phyloP scores from a whole-genome alignment of 2,113 vertebrate genomes.

The Lepus americanus region DNA sequence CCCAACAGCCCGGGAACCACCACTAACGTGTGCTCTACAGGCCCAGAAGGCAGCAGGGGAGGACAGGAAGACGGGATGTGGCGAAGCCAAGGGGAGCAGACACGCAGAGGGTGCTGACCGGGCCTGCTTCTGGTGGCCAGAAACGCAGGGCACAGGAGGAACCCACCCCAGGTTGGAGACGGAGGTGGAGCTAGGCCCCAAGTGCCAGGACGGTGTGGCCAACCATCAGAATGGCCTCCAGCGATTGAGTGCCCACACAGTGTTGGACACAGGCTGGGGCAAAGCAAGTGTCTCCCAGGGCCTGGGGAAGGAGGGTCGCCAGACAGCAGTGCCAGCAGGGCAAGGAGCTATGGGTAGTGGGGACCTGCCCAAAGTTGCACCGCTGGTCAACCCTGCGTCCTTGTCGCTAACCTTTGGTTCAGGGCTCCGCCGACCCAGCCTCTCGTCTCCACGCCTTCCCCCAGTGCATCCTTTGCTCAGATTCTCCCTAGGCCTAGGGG shows the following conservation, averaged over 20 bases:
- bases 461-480: not conserved
- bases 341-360: not conserved
- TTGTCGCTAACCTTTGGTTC: not conserved
- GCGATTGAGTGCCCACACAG: not conserved
- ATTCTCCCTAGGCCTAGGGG: not conserved
- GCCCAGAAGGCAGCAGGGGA: not conserved
- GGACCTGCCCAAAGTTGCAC: not conserved
- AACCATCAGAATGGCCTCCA: not conserved
- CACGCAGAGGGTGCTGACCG: accelerated
- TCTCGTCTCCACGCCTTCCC: not conserved
- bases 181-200: not conserved
- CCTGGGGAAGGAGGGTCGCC: no score
- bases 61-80: not conserved
- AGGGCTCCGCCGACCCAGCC: not conserved
- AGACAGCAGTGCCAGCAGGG: slow-evolving; percentile 38
- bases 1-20: not conserved
- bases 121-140: not conserved
- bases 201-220: not conserved
- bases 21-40: accelerated
- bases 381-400: not conserved
- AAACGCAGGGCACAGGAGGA: not conserved
- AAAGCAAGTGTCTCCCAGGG: not conserved
- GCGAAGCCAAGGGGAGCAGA: not conserved
- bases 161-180: not conserved
- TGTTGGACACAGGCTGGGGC: not conserved